Base-by-base conservation (phyloP, 2,113 vertebrate species). In the Corythoichthys intestinalis region DNA sequence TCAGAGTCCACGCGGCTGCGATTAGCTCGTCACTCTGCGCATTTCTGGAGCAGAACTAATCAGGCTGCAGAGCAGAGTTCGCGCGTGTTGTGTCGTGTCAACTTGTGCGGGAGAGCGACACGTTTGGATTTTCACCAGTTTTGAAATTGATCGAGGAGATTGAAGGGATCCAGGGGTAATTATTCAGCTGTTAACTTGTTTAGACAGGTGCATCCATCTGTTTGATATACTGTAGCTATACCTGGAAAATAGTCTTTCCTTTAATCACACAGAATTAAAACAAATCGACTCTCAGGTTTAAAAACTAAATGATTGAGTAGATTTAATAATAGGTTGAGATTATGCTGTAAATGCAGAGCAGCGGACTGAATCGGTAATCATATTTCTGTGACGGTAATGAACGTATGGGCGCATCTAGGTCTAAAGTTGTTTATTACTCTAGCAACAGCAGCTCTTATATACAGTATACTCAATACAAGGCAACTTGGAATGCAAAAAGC, bases 31-130 rank as follows among this genome's bases (percentile, higher is more conserved):
- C 87, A 82, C 76, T 83, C 83, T 83, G 60, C 63, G 58, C 73
- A 72, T 87, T 87, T 86, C 78, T 88, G 82, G 80, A 82, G 85
- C 83, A 77, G 84, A 88, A 88, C 86, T 84, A 86, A 90, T 86
- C 84, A 70, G 74, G 64, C 76, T 63, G 68, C 75, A 82, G 77
- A 83, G 69, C 70, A 77, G 78, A 70, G 79, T 70, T 17, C 73
- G 74, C 47, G 83, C 73, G 46, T 80, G 82, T 79, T 78, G 70
- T 66, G 82, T 86, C 75, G 66, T 66, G 71, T 67, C 73, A 48
- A 75, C 63, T 70, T 77, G 62, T 76, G 60, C 74, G 59, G 37
- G 69, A 52, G 62, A 77, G 64, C 72, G 38, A 68, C 46, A 67
- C 75, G 70, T 75, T 77, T 71, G 4, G 81, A 76, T 79, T 84